phyloP scores from a whole-genome alignment of 1,140 invertebrate genomes.

The Helicoverpa armigera region DNA sequence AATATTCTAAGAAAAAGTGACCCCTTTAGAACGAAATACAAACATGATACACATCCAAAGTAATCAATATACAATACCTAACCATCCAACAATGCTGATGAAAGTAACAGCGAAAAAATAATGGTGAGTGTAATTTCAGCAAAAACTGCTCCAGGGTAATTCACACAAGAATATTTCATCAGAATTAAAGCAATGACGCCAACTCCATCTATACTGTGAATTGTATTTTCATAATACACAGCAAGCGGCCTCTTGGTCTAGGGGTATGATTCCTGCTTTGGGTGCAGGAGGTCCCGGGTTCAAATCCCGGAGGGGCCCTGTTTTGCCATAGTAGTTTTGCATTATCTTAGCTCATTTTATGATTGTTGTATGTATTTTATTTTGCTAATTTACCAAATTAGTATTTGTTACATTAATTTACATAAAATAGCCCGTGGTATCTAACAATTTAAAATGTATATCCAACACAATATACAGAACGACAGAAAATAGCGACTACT shows the following conservation, averaged over 20 bases:
- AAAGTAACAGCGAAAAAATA: background rate
- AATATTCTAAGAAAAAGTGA: no score
- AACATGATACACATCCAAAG: background rate
- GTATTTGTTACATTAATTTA: no score
- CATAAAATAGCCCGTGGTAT: no score
- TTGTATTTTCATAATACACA: background rate
- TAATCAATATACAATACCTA: background rate
- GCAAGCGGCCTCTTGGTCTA: slow-evolving; percentile 88
- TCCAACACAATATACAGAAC: no score
- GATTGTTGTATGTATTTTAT: background rate
- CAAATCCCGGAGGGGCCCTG: slow-evolving; percentile 89
- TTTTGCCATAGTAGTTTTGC: slow-evolving; percentile 60
- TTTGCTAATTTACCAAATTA: background rate
- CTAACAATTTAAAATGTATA: no score
- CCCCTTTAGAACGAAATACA: background rate
- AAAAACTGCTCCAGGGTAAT: background rate
- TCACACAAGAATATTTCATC: background rate
- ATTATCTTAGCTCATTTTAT: background rate
- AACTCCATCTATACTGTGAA: slow-evolving; percentile 29
- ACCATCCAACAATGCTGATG: background rate
- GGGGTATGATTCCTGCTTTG: slow-evolving; percentile 86
- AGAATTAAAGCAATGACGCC: background rate
- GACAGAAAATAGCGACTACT: no score
- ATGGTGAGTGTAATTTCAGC: background rate
- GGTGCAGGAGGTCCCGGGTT: slow-evolving; percentile 91